Evolutionary conservation across 2,113 vertebrate genomes (phyloP), one percentile per base, ranked within the genome.

Genomic region (Cheilinus undulatus): DNA sequence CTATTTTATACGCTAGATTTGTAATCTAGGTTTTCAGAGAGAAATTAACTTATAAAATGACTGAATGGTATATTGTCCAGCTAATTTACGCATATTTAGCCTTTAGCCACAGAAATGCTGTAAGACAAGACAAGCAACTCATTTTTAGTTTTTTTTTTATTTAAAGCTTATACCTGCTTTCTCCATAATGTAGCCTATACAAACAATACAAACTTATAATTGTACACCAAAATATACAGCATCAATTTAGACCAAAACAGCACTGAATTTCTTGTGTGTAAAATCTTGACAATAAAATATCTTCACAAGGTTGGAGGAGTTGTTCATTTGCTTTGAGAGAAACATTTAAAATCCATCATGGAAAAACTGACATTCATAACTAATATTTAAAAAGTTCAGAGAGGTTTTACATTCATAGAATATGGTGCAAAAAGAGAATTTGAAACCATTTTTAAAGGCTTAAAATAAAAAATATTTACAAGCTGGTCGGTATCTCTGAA

Each of bases 401-500:
- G 6, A 34, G 0, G 4, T 40, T 65, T 38, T 9, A 38, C 50
- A 49, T 61, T 75, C 32, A 62, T 38, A 57, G 5, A 49, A 42
- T 6, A 42, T 6, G 19, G 40, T 19, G 17, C 38, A 42, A 15
- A 54, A 36, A 40, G 7, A 54, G 1, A 23, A 52, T 36, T 22
- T 20, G 7, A 34, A n/a, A 42, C 15, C 3, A 22, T 52, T 52
- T 53, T 5, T 12, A 51, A 69, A 48, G 3, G 17, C 20, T 50
- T 50, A 64, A 76, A 72, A 63, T 50, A 26, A 43, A 52, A 13
- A n/a, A 22, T 51, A 80, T 73, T 78, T 75, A 75, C 58, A 83
- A 65, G 13, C 24, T 26, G 17, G 24, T 53, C 11, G 20, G 50
- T 53, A 45, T 36, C 12, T 15, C 28, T 1, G 50, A 24, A 6